Percentiles rank a stretch among this genome's conserved stretches.
Evolutionary conservation across 2,113 vertebrate species (phyloP).

Genomic region (Gambusia holbrooki): DNA sequence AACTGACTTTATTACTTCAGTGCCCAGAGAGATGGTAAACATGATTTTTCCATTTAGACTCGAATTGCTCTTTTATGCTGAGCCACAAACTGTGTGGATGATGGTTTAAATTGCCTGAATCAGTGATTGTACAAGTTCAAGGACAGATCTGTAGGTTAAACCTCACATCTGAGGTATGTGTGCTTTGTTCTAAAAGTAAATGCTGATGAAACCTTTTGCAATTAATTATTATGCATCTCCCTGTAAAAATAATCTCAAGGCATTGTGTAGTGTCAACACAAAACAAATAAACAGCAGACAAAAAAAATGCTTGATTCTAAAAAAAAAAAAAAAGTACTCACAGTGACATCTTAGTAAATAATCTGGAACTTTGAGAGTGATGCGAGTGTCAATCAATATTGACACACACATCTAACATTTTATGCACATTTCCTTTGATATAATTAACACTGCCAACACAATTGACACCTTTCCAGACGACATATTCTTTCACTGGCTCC

Average conservation of each 20-base stretch:
- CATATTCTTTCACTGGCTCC: conserved; percentile 1
- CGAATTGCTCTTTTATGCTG: too few species aligned
- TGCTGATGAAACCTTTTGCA: background rate
- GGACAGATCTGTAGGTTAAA: background rate
- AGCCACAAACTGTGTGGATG: background rate
- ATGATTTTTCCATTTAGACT: too few species aligned
- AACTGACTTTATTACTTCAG: too few species aligned
- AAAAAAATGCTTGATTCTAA: background rate
- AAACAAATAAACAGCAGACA: background rate
- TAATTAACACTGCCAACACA: conserved; percentile 6
- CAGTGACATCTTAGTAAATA: background rate
- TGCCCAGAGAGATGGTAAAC: too few species aligned
- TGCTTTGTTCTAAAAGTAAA: background rate
- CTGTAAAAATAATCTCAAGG: background rate
- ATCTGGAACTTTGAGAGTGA: conserved; percentile 9
- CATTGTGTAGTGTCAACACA: background rate
- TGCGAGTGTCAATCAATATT: too few species aligned
- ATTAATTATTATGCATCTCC: background rate
- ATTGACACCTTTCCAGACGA: conserved; percentile 13
- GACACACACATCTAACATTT: background rate
- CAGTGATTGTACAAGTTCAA: background rate
- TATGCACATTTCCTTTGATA: conserved; percentile 2
- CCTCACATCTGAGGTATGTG: background rate
- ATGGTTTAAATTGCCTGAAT: background rate
- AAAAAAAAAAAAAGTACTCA: background rate